Base-by-base conservation (phyloP, 92 coral and sea anemone species). In the Epizoanthus scotinus region DNA sequence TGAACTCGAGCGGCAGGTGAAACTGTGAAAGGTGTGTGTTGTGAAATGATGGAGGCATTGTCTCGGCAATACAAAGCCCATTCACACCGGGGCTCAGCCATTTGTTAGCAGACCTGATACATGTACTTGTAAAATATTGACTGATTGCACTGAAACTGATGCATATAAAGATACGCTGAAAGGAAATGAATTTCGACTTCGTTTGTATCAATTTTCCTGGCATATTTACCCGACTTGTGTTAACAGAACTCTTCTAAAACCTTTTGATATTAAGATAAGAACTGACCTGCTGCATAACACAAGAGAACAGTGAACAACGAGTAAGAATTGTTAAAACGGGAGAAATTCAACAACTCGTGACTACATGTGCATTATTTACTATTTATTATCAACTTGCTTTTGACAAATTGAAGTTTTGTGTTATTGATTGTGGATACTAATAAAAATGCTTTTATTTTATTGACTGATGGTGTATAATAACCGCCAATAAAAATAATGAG, bases 331-430 rank as follows among this genome's bases (percentile, higher is more conserved):
- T 38, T 75, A 54, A 36, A 58, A 75, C 67, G 67, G 15, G 52
- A 75, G 68, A 75, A 59, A 22, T 20, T 58, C 40, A 54, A 59
- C 21, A 34, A 75, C 38, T 75, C 55, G 56, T 59, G 67, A 75
- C 55, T 75, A 67, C 55, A 54, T 36, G 58, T 75, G 49, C 67
- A 75, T 73, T 75, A 75, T 75, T 75, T 75, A 75, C 68, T 75
- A 59, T 75, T 75, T 58, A 75, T 75, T 75, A 75, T 75, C 81
- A 34, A 58, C 81, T 75, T 75, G 59, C 81, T 38, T 75, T 74
- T 75, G 81, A 75, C 81, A 75, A 75, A 75, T 58, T 75, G 81
- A 75, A 75, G 81, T 75, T 75, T 75, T 75, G 81, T 75, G 81
- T 55, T 31, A 64, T 64, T 64, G 69, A 64, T 64, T 64, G 44